phyloP scores from a whole-genome alignment of 2,113 vertebrate genomes.

The Gavia stellata region DNA sequence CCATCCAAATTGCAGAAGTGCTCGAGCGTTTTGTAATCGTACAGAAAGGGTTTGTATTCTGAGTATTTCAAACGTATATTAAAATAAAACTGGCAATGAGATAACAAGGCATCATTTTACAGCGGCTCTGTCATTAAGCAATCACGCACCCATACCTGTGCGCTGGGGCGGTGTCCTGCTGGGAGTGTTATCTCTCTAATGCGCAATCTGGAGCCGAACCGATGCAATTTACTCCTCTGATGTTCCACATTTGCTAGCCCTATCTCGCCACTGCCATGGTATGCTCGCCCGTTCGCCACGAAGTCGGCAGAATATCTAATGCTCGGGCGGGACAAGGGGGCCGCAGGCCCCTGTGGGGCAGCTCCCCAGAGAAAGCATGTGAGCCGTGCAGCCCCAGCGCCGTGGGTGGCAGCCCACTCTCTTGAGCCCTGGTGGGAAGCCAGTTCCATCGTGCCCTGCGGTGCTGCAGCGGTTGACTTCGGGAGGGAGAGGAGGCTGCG shows the following conservation, averaged over 20 bases:
- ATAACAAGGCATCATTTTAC: slow-evolving; percentile 1
- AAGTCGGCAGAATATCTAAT: neutral
- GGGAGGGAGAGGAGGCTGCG: neutral
- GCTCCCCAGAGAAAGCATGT: accelerated
- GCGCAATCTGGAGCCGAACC: neutral
- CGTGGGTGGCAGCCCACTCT: neutral
- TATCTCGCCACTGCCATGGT: accelerated
- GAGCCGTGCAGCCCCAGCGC: accelerated
- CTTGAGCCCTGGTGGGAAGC: neutral
- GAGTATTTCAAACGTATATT: slow-evolving; percentile 11
- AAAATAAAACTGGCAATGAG: slow-evolving; percentile 20
- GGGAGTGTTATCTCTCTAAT: neutral
- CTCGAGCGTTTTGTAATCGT: neutral
- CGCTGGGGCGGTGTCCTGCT: neutral
- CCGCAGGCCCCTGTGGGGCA: accelerated
- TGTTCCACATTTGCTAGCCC: neutral
- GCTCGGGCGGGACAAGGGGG: neutral
- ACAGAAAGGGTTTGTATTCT: slow-evolving; percentile 6
- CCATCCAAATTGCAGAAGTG: slow-evolving; percentile 24
- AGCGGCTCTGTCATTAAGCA: neutral
- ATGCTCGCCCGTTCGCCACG: accelerated
- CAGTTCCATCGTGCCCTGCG: neutral
- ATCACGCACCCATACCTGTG: neutral
- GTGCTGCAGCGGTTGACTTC: neutral
- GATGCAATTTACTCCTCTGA: neutral